Conservation (phyloP, 2,888 invertebrate genomes). For the Lepidocyrtinus sp. region DNA sequence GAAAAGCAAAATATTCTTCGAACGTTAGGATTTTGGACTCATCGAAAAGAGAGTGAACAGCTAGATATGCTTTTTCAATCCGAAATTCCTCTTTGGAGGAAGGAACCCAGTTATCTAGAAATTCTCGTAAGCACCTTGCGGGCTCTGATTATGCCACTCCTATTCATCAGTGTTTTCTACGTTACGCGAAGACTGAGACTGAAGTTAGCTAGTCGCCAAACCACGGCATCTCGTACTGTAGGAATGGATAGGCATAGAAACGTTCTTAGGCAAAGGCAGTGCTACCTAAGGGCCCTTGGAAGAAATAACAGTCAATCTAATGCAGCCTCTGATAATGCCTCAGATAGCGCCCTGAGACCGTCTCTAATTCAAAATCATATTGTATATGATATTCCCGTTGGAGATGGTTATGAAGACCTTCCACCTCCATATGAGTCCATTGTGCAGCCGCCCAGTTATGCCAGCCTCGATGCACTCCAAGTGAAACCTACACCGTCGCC, state of each 20-base stretch:
- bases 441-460: conserved; percentile 56
- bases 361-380: conserved; percentile 41
- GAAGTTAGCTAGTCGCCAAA: conserved; percentile 37
- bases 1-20: conserved; percentile 55
- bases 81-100: conserved; percentile 26
- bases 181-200: conserved; percentile 54
- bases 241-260: conserved; percentile 32
- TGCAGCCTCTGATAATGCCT: conserved; percentile 13
- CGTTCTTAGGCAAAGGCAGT: conserved; percentile 32
- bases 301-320: neutral
- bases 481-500: conserved; percentile 25
- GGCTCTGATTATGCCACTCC: conserved; percentile 56
- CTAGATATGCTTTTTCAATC: conserved; percentile 51
- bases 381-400: conserved; percentile 56
- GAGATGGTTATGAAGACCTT: conserved; percentile 41
- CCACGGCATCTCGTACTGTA: neutral
- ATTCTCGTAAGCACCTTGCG: conserved; percentile 51
- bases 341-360: conserved; percentile 28
- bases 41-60: conserved; percentile 34
- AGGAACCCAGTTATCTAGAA: conserved; percentile 52
- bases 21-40: conserved; percentile 58
- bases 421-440: conserved; percentile 60
- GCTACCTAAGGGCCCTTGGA: conserved; percentile 38
- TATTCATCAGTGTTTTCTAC: conserved; percentile 59
- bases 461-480: conserved; percentile 44